These are phyloP conservation scores for Dromius quadrimaculatus DNA, from an alignment of 2,888 invertebrate species.

Conservation along the genomic window DNA sequence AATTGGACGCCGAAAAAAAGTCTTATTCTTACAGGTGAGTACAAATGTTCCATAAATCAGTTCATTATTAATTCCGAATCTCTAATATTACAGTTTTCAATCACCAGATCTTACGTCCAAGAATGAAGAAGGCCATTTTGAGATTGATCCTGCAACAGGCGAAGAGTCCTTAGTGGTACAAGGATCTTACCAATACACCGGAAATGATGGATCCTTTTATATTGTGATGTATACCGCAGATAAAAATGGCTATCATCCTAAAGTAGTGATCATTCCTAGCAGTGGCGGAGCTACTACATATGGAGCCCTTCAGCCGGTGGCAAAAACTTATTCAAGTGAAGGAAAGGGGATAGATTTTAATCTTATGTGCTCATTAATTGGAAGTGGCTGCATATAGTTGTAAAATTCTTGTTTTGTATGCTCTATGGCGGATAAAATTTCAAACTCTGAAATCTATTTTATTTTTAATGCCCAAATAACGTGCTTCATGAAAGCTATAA, in stretches of 20 bases:
- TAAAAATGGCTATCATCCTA: conserved; percentile 25
- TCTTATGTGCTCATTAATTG: not conserved
- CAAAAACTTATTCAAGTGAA: not conserved
- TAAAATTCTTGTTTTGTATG: no score
- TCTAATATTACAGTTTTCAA: not conserved
- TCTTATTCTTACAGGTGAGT: not conserved
- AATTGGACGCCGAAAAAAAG: no score
- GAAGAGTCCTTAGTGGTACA: conserved; percentile 63
- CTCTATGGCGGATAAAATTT: no score
- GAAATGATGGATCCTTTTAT: conserved; percentile 65
- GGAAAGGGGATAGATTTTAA: not conserved
- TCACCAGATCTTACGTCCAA: not conserved
- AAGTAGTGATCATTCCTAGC: not conserved
- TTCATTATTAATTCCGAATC: not conserved
- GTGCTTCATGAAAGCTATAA: no score
- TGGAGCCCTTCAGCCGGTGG: no score
- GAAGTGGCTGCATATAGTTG: not conserved
- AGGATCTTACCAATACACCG: conserved; percentile 64
- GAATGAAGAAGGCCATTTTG: not conserved
- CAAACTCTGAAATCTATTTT: no score
- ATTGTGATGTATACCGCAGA: conserved; percentile 62
- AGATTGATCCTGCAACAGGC: not conserved
- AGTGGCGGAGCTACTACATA: no score
- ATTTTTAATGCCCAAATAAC: no score
- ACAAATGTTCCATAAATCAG: no score